These are phyloP conservation scores for Cephalopterus ornatus DNA, from an alignment of 2,113 vertebrate species.

Conservation along the genomic window DNA sequence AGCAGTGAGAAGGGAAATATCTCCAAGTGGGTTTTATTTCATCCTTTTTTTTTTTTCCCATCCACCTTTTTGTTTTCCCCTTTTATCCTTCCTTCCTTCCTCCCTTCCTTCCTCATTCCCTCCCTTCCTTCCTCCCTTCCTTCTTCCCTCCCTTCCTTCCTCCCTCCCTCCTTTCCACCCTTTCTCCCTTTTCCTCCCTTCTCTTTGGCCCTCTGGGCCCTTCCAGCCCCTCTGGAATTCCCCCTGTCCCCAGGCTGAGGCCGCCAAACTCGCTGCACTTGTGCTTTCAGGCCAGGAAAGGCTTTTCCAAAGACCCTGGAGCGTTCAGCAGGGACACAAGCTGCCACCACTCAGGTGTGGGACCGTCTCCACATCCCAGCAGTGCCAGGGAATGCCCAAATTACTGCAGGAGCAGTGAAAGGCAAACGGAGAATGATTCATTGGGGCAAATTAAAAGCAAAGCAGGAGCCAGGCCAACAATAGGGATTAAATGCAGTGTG, in stretches of 20 bases:
- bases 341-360: not conserved
- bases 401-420: not conserved
- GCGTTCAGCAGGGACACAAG: not conserved
- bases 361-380: not conserved
- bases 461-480: not conserved
- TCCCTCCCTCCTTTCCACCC: too few species aligned
- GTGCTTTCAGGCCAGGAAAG: not conserved
- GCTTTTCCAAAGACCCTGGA: not conserved
- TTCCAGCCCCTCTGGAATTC: not conserved
- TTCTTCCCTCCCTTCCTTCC: too few species aligned
- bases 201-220: too few species aligned
- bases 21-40: not conserved
- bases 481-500: not conserved
- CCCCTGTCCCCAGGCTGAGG: not conserved
- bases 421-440: not conserved
- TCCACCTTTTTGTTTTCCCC: not conserved
- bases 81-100: too few species aligned
- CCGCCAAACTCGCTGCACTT: not conserved
- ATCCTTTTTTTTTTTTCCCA: too few species aligned
- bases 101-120: too few species aligned
- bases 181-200: not conserved
- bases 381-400: not conserved
- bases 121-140: too few species aligned
- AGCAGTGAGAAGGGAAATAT: not conserved
- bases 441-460: not conserved